Base-by-base conservation (phyloP, 2,888 invertebrate genomes). In the Lathronympha strigana region DNA sequence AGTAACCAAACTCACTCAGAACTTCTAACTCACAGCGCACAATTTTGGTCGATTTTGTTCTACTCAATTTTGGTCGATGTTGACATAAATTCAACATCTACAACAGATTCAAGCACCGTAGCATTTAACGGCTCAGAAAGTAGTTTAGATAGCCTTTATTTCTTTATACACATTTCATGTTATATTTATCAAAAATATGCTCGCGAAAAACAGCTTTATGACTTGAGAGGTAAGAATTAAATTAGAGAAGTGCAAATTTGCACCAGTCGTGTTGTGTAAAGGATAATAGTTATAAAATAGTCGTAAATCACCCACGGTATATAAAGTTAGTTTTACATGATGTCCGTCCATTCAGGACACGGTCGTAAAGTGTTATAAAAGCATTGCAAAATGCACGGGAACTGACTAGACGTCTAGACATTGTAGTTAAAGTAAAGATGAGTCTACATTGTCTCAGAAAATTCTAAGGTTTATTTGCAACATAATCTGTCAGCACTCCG, bases 331-430 rank as follows among this genome's bases (percentile, higher is more conserved):
- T 40, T 40, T 11, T 40, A 43, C 55, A 28, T 4, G 17, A 17
- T 19, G 54, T 55, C 54, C 19, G 43, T 31, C 43, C 43, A 55
- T 55, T 55, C 40, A 55, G 55, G 55, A 50, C 49, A 43, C 51
- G 15, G 51, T 61, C 61, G 51, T 61, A 61, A 61, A 61, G 13
- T 31, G 28, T 45, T 45, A 61, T 51, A 51, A 51, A 61, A 51
- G 61, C 31, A 61, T 40, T 31, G 50, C 43, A 38, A 50, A 61
- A 61, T 36, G 50, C 3, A 28, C 28, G 50, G 51, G n/a, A 51
- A 51, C 17, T 9, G 51, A 51, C 51, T 61, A 61, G 61, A 61
- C 61, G 38, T 61, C 51, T 61, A 61, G 50, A 61, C 43, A 40
- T 15, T 33, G 57, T 55, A 25, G 53, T 38, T 23, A 1, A 23